These are phyloP conservation scores for Trichacis sp. DNA, from an alignment of 2,888 invertebrate genomes.

Conservation along the genomic window DNA sequence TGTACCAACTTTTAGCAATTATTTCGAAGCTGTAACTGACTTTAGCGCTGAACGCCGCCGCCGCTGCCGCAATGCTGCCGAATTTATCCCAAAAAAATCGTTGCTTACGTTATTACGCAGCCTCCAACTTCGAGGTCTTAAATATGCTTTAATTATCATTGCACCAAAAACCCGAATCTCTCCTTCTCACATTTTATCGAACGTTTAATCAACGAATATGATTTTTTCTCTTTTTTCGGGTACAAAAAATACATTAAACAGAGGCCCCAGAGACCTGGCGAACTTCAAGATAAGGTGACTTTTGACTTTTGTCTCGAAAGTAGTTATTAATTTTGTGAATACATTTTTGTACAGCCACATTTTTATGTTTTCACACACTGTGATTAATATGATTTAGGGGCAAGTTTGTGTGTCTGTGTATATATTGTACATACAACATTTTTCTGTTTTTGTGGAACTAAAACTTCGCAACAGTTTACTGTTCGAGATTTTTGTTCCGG, in stretches of 20 bases:
- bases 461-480: not conserved
- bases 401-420: conserved; percentile 8
- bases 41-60: conserved; percentile 29
- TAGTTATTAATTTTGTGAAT: conserved; percentile 37
- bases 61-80: conserved; percentile 40
- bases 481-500: not conserved
- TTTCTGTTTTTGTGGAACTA: not conserved
- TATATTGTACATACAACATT: conserved; percentile 14
- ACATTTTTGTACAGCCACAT: conserved; percentile 33
- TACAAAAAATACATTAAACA: conserved; percentile 75
- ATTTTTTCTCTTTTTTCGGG: conserved; percentile 70
- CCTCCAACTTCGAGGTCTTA: conserved; percentile 19
- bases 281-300: conserved; percentile 80
- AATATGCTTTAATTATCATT: conserved; percentile 3
- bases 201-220: conserved; percentile 24
- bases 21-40: conserved; percentile 43
- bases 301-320: conserved; percentile 21
- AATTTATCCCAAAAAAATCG: conserved; percentile 19
- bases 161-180: not conserved
- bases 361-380: conserved; percentile 40
- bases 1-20: conserved; percentile 42
- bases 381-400: conserved; percentile 42
- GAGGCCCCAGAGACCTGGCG: conserved; percentile 81
- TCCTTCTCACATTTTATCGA: conserved; percentile 5
- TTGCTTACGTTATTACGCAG: conserved; percentile 10